These are phyloP conservation scores for Denticeps clupeoides DNA, from an alignment of 2,797 vertebrate genomes.

Conservation along the genomic window DNA sequence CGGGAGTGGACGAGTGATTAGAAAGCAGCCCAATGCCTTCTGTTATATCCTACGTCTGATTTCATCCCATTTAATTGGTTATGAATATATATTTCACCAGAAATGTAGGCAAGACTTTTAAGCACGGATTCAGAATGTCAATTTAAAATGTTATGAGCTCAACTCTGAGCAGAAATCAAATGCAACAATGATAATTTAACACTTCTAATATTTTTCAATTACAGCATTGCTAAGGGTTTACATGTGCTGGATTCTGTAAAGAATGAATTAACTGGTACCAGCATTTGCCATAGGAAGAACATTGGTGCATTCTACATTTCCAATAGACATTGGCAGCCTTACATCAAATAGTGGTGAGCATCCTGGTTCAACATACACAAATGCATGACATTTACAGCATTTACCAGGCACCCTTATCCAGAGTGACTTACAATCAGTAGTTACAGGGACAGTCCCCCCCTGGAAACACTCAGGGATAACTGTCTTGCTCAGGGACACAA, in stretches of 20 bases:
- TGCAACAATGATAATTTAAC: constrained; percentile 20
- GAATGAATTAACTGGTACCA: constrained; percentile 6
- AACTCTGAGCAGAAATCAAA: constrained; percentile 10
- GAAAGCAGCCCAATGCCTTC: constrained; percentile 15
- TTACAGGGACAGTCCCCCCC: too few species aligned
- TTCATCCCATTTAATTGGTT: constrained; percentile 25
- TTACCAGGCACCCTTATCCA: too few species aligned
- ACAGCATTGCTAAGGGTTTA: constrained; percentile 11
- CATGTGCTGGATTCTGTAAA: constrained; percentile 3
- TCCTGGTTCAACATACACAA: too few species aligned
- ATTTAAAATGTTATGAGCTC: constrained; percentile 14
- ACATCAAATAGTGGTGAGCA: too few species aligned
- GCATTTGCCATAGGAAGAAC: background rate
- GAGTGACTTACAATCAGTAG: too few species aligned
- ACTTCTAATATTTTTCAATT: constrained; percentile 21
- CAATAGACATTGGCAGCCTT: too few species aligned
- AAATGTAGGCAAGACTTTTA: constrained; percentile 1
- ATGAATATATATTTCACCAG: constrained; percentile 28
- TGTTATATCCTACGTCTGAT: constrained; percentile 11
- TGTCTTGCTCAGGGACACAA: too few species aligned
- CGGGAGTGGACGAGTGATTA: constrained; percentile 7
- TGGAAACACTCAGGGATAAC: too few species aligned
- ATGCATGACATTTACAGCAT: too few species aligned
- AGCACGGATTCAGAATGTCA: constrained; percentile 22
- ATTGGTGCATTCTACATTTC: too few species aligned